Evolutionary conservation across 2,797 vertebrate species (phyloP).

Genomic region (Diceros bicornis): DNA sequence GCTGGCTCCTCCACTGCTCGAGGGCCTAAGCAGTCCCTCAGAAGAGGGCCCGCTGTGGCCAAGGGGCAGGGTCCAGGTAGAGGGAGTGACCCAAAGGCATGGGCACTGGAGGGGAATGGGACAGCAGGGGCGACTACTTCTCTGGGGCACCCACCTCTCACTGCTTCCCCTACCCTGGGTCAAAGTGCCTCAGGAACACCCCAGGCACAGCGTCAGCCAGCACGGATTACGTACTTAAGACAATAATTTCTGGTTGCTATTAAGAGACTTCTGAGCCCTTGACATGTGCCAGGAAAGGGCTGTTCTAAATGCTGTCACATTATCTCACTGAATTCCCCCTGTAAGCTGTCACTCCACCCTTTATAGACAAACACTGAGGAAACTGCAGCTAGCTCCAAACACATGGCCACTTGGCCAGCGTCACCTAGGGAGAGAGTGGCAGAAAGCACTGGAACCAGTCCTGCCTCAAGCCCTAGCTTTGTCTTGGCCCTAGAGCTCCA

Average conservation of each 20-base stretch:
- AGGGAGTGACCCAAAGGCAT: neutral
- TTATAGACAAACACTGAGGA: no score
- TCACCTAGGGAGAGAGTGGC: neutral
- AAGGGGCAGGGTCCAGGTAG: constrained; percentile 48
- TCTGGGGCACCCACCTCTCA: neutral
- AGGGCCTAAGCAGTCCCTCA: constrained; percentile 16
- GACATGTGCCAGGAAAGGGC: neutral
- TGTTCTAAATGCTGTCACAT: no score
- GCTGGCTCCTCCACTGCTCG: constrained; percentile 56
- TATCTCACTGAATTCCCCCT: neutral
- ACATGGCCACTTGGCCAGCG: neutral
- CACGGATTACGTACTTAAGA: neutral
- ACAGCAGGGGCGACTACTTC: neutral
- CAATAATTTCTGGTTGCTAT: neutral
- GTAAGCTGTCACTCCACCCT: neutral
- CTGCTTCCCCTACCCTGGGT: neutral
- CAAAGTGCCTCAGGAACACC: neutral
- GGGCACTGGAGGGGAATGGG: neutral
- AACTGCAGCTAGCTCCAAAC: neutral
- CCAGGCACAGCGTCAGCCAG: neutral
- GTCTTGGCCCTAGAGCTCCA: neutral
- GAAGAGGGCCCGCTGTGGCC: constrained; percentile 9
- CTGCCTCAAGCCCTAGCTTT: neutral
- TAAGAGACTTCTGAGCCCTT: neutral
- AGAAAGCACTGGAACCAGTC: neutral